Percentiles rank a stretch among this genome's conserved stretches.
Evolutionary conservation across 2,888 invertebrate genomes (phyloP).

Genomic region (Nycteola revayana): DNA sequence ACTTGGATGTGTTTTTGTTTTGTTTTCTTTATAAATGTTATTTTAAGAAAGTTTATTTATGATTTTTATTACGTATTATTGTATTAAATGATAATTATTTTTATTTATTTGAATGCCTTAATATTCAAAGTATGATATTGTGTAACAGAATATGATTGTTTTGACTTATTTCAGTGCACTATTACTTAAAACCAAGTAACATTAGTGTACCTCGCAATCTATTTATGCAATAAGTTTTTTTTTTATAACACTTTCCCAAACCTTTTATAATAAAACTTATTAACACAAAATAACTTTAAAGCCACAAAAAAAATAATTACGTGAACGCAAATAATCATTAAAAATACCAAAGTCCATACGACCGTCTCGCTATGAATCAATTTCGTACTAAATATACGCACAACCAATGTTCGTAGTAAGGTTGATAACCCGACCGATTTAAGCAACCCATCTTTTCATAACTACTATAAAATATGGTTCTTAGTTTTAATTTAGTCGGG

Average conservation of each 20-base stretch:
- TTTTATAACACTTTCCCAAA: too few species aligned
- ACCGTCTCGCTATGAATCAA: constrained; percentile 9
- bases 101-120: too few species aligned
- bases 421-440: constrained; percentile 13
- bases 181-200: too few species aligned
- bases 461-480: constrained; percentile 4
- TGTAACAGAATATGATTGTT: too few species aligned
- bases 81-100: too few species aligned
- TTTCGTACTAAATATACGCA: constrained; percentile 24
- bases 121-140: too few species aligned
- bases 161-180: too few species aligned
- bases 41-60: too few species aligned
- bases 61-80: too few species aligned
- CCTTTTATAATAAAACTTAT: too few species aligned
- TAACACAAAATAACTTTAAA: not conserved
- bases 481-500: constrained; percentile 24
- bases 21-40: not conserved
- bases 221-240: too few species aligned
- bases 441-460: constrained; percentile 4
- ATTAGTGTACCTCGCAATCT: too few species aligned
- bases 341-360: constrained; percentile 9
- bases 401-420: constrained; percentile 8
- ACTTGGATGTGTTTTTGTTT: not conserved
- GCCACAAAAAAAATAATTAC: constrained; percentile 2
- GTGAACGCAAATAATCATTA: constrained; percentile 1